Conservation (phyloP, 2,113 vertebrate species). For the Bos indicus region DNA sequence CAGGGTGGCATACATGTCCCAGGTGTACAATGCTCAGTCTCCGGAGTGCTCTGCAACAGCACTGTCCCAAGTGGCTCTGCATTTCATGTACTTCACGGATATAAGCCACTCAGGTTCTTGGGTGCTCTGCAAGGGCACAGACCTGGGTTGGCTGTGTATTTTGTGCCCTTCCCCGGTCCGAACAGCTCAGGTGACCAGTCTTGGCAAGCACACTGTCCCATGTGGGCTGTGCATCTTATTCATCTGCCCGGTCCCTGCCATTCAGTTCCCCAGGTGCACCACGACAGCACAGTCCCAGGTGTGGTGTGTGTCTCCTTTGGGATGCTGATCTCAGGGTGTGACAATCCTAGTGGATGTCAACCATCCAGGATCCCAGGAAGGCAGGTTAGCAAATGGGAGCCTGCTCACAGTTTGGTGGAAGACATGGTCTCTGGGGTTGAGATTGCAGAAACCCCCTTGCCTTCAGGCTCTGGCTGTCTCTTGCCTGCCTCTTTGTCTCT, state of each 20-base stretch:
- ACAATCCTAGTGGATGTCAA: neutral
- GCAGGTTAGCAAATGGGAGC: neutral
- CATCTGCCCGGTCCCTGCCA: neutral
- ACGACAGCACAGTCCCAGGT: neutral
- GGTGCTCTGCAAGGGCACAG: neutral
- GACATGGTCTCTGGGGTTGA: neutral
- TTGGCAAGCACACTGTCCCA: neutral
- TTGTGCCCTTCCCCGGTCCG: neutral
- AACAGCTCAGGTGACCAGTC: neutral
- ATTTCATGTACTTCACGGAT: neutral
- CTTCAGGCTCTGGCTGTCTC: neutral
- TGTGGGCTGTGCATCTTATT: neutral
- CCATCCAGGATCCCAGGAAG: neutral
- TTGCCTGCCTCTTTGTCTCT: neutral
- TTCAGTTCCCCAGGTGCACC: neutral
- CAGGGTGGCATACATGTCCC: neutral
- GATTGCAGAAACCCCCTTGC: neutral
- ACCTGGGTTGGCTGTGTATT: neutral
- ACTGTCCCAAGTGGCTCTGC: neutral
- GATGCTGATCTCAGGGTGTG: neutral
- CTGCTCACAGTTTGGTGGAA: neutral
- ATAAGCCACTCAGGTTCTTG: neutral
- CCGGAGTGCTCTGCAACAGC: neutral
- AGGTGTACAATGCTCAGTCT: neutral
- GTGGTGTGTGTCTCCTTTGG: neutral